Evolutionary conservation across 37 sponge, comb jelly and placozoan genomes (phyloP), one percentile per base, ranked within the genome.

Genomic region (Corticium candelabrum): DNA sequence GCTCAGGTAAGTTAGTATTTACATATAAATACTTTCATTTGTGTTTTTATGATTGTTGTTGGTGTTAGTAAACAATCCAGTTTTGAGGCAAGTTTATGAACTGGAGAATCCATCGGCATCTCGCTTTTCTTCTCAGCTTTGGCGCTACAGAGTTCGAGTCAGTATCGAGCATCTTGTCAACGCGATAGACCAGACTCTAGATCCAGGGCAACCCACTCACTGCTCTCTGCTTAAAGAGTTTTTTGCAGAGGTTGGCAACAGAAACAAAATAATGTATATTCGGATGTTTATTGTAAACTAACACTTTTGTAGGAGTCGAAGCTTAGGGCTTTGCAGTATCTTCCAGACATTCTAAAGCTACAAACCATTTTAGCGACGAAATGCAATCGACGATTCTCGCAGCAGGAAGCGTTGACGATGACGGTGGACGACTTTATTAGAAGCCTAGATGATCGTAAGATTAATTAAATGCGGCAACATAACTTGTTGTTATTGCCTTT

Each of bases 331-430:
- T 77, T 82, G 15, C 91, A 85, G 69, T 87, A 85, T 68, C 85
- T 90, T 2, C 88, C 91, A 3, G 83, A 87, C 76, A 82, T 90
- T 29, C 78, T 87, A 27, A 39, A 67, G 41, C 81, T 90, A n/a
- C 91, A 90, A 68, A 74, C 76, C 41, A 71, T 31, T 15, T 33
- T 91, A 39, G 82, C 73, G 37, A 83, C 85, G 27, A 32, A 34
- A 0, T 80, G 78, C 74, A 41, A 87, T 69, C 79, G 77, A 32
- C 82, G 81, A 0, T 27, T 87, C 0, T 83, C 81, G 74, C 50
- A 68, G 41, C 82, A 39, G 11, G 83, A 87, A 27, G 86, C 84
- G 0, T 3, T 34, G 35, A 71, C 38, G 32, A 34, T 81, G 68
- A 78, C 88, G 11, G 76, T 87, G 11, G 34, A 68, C 43, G 80